phyloP scores from a whole-genome alignment of 2,888 invertebrate species.

The Oscheius myriophilus region DNA sequence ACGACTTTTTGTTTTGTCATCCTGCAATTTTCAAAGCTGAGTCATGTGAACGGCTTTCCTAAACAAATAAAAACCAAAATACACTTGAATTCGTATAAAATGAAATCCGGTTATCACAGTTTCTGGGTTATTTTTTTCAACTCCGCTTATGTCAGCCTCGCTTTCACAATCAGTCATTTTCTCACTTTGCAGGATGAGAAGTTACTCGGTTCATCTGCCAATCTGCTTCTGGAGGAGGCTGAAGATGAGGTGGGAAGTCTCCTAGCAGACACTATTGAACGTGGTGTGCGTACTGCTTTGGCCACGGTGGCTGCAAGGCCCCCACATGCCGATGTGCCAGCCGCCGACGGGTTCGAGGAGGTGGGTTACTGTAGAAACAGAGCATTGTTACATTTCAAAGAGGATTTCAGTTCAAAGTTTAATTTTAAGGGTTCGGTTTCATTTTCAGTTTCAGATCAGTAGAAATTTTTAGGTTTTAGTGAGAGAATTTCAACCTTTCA shows the following conservation, averaged over 20 bases:
- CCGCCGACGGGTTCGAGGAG: conserved; percentile 60
- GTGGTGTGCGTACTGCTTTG: conserved; percentile 65
- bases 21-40: too few relatives aligned
- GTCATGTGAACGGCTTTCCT: too few relatives aligned
- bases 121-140: conserved; percentile 7
- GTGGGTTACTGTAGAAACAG: too few relatives aligned
- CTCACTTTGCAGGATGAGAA: conserved; percentile 61
- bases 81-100: too few relatives aligned
- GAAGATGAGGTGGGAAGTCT: conserved; percentile 59
- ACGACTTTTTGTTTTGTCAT: too few relatives aligned
- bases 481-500: conserved; percentile 31
- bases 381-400: too few relatives aligned
- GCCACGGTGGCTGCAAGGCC: conserved; percentile 47
- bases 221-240: conserved; percentile 61
- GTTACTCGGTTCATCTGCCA: conserved; percentile 56
- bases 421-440: too few relatives aligned
- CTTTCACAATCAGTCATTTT: background rate
- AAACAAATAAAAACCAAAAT: too few relatives aligned
- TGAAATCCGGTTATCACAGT: background rate
- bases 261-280: conserved; percentile 60
- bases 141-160: background rate
- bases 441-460: background rate
- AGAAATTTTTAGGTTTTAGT: too few relatives aligned
- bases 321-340: conserved; percentile 29
- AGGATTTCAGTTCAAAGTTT: too few relatives aligned